Evolutionary conservation across 2,888 invertebrate species (phyloP), one percentile per base, ranked within the genome.

Genomic region (Girardia tigrina): DNA sequence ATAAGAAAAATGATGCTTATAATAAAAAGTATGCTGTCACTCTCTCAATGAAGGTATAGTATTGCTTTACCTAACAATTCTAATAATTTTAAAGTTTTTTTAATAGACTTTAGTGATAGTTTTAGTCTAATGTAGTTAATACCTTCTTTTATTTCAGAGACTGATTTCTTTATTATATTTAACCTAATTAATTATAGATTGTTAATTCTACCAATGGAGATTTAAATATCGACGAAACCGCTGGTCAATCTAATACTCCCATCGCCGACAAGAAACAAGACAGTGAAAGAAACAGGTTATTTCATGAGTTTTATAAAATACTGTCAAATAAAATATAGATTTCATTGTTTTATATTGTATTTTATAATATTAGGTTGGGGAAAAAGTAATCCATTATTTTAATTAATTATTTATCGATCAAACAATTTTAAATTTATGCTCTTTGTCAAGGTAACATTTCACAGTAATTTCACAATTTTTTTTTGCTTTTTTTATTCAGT

Each of bases 191-290:
- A 20, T 72, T 73, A 70, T 28, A 74, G 74, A 42, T 74, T n/a
- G 56, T 74, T 36, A 74, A 69, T 74, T 74, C 74, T 2, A 69
- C 74, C 4, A 74, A 74, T 20, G 74, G 74, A 26, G 74, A 74
- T 28, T 28, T 74, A 26, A 74, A 74, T 23, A 36, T 42, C n/a
- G 74, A 74, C 20, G 74, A 74, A 72, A 36, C 74, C 12, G 74
- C 74, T 4, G 74, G 42, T 26, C 74, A 74, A 20, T 74, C 74
- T 23, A 74, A 56, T 28, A 74, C 74, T 26, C 74, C 74, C 16
- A 74, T 74, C 27, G 69, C 42, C 26, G 74, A 27, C 28, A 42
- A 56, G 56, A 56, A 56, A 56, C 6, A 20, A 20, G 56, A 56
- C n/a, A 23, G 56, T 16, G 56, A 56, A 4, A 56, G 23, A 23